phyloP scores from a whole-genome alignment of 2,797 vertebrate genomes.

The Manis pentadactyla region DNA sequence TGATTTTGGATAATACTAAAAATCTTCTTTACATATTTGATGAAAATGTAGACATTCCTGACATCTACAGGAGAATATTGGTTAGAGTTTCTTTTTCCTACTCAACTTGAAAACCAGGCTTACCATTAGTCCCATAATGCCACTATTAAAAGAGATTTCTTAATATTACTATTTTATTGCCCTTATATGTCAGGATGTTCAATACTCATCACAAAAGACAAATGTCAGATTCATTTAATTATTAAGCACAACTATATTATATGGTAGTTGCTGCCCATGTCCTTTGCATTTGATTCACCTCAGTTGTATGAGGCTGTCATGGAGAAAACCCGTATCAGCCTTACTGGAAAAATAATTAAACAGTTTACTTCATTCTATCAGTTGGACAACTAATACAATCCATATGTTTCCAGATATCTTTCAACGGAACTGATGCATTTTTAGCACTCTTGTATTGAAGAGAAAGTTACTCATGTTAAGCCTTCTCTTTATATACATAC shows the following conservation, averaged over 20 bases:
- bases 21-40: background rate
- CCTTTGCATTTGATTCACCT: background rate
- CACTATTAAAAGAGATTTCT: background rate
- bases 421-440: background rate
- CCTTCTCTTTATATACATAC: background rate
- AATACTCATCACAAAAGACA: background rate
- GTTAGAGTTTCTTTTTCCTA: background rate
- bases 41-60: background rate
- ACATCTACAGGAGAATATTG: background rate
- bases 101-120: background rate
- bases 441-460: background rate
- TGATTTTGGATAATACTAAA: background rate
- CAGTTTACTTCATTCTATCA: background rate
- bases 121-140: rapidly evolving
- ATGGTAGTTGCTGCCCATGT: background rate
- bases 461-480: background rate
- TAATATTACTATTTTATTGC: conserved; percentile 3
- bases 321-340: background rate
- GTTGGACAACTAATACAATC: background rate
- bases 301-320: rapidly evolving
- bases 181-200: background rate
- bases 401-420: background rate
- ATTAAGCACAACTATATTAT: background rate
- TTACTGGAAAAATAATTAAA: background rate
- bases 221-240: background rate